phyloP scores from a whole-genome alignment of 2,888 invertebrate genomes.

The Lamproptera curius region DNA sequence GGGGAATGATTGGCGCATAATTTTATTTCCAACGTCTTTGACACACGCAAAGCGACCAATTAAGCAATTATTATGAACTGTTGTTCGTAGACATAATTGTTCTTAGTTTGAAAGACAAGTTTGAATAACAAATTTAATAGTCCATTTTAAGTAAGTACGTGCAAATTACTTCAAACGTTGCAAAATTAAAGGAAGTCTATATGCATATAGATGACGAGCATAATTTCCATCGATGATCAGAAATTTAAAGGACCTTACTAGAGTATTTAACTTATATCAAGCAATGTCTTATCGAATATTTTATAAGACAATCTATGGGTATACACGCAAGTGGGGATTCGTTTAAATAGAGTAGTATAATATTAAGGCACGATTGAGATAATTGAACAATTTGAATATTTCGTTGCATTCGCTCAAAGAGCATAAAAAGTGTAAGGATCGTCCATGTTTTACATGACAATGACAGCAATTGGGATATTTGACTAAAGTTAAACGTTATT shows the following conservation, averaged over 20 bases:
- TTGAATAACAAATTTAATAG: constrained; percentile 41
- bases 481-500: no score
- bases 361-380: no score
- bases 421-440: no score
- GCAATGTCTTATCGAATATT: no score
- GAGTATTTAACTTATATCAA: no score
- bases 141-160: constrained; percentile 41
- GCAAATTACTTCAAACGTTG: constrained; percentile 39
- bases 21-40: constrained; percentile 36
- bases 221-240: constrained; percentile 6
- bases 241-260: neutral
- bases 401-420: no score
- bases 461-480: no score
- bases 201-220: constrained; percentile 9
- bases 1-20: neutral
- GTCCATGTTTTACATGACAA: no score
- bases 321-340: no score
- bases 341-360: no score
- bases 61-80: constrained; percentile 64
- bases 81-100: constrained; percentile 55
- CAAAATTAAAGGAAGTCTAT: constrained; percentile 25
- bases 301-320: no score
- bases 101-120: constrained; percentile 41
- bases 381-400: no score
- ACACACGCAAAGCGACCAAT: constrained; percentile 47